These are phyloP conservation scores for Ischnus inquisitorius DNA, from an alignment of 2,888 invertebrate species.

Conservation along the genomic window DNA sequence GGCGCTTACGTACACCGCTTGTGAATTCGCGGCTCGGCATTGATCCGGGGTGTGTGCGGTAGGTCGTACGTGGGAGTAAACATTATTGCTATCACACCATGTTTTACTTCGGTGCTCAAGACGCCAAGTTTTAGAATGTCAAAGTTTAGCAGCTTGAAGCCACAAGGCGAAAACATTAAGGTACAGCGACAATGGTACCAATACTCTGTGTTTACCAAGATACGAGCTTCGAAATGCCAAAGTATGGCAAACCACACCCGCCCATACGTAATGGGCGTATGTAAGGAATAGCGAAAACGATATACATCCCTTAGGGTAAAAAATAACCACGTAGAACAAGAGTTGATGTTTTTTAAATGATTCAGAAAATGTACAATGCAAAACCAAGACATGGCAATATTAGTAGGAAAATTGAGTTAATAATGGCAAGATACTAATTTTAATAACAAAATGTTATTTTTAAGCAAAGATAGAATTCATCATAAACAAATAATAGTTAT, in stretches of 20 bases:
- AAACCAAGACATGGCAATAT: no score
- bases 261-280: background rate
- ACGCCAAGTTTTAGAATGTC: background rate
- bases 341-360: background rate
- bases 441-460: no score
- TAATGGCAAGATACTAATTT: no score
- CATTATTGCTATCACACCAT: background rate
- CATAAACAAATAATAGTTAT: no score
- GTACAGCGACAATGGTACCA: no score
- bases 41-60: background rate
- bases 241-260: background rate
- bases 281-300: background rate
- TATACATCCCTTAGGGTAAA: background rate
- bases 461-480: no score
- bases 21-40: background rate
- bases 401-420: no score
- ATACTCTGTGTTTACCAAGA: background rate
- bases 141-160: no score
- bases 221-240: background rate
- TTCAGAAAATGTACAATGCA: no score
- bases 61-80: conserved; percentile 5
- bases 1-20: background rate
- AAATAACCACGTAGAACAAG: background rate
- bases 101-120: background rate
- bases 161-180: no score